Evolutionary conservation across 2,888 invertebrate species (phyloP).

Genomic region (Lapara coniferarum): DNA sequence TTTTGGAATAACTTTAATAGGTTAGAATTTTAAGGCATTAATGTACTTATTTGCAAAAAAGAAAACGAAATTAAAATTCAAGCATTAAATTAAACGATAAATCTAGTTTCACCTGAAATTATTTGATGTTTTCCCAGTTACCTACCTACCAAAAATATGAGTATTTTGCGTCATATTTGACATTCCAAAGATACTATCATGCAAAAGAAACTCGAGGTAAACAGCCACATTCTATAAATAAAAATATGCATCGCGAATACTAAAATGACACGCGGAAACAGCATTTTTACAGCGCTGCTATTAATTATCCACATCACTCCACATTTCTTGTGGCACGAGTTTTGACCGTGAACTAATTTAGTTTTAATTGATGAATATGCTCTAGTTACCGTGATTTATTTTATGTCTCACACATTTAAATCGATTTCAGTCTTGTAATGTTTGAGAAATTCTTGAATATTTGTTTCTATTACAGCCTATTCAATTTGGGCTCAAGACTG

Average conservation of each 20-base stretch:
- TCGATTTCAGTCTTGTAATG: too few species aligned
- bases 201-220: background rate
- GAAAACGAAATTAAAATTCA: too few species aligned
- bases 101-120: background rate
- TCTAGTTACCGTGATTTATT: background rate
- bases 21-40: too few species aligned
- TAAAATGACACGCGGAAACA: constrained; percentile 19
- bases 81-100: too few species aligned
- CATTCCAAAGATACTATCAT: background rate
- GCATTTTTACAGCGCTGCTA: background rate
- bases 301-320: background rate
- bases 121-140: too few species aligned
- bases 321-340: background rate
- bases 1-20: too few species aligned
- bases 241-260: constrained; percentile 11
- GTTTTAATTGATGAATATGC: background rate
- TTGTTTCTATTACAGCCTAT: too few species aligned
- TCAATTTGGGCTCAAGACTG: too few species aligned
- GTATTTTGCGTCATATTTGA: background rate
- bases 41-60: too few species aligned
- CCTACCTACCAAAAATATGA: too few species aligned
- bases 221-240: background rate
- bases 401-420: too few species aligned
- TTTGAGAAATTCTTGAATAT: too few species aligned
- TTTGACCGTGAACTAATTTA: constrained; percentile 15